Evolutionary conservation across 1,140 invertebrate species (phyloP).

Genomic region (Matsumurasca onukii): DNA sequence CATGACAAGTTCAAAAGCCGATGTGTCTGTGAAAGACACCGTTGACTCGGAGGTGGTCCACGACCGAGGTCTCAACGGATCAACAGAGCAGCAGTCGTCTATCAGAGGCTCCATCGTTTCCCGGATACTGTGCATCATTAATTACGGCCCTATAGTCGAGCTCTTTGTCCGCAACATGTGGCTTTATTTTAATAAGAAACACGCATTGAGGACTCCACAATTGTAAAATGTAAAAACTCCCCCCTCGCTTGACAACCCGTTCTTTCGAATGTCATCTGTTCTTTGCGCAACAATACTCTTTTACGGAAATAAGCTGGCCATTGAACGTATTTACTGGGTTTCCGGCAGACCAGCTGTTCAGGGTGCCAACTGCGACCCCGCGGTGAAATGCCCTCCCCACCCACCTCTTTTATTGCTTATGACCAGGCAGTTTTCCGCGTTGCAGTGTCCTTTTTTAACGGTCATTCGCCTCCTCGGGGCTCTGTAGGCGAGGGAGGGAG

Average conservation of each 20-base stretch:
- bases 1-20: too few species aligned
- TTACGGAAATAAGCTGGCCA: conserved; percentile 18
- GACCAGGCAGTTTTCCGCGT: conserved; percentile 11
- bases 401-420: conserved; percentile 15
- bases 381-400: too few species aligned
- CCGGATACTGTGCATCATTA: not conserved
- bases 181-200: conserved; percentile 14
- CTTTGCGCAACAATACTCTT: conserved; percentile 24
- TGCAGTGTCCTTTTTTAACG: conserved; percentile 16
- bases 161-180: conserved; percentile 13
- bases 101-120: too few species aligned
- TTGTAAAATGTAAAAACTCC: too few species aligned
- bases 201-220: conserved; percentile 3
- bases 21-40: too few species aligned
- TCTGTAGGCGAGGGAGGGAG: not conserved
- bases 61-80: too few species aligned
- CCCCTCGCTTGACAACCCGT: not conserved
- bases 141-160: not conserved
- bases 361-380: too few species aligned
- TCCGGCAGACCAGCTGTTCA: not conserved
- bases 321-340: conserved; percentile 4
- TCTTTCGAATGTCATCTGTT: conserved; percentile 12
- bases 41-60: too few species aligned
- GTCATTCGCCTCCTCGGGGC: not conserved
- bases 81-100: too few species aligned